phyloP scores from a whole-genome alignment of 1,140 invertebrate genomes.

The Leptinotarsa lineolata region DNA sequence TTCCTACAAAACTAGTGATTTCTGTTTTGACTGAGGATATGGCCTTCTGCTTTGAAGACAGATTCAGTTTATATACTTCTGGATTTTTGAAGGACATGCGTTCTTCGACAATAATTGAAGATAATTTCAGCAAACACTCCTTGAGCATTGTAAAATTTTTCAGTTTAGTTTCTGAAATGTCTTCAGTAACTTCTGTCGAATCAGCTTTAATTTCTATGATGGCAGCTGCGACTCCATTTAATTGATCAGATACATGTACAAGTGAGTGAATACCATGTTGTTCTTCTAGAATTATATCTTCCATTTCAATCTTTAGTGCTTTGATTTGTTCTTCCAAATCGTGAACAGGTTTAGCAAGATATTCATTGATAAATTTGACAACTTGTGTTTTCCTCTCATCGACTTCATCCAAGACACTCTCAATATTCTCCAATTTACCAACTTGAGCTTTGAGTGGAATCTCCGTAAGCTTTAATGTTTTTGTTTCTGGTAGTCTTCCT shows the following conservation, averaged over 20 bases:
- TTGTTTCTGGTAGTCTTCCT: neutral
- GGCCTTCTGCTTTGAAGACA: neutral
- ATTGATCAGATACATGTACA: conserved; percentile 15
- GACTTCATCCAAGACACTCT: neutral
- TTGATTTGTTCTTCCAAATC: conserved; percentile 29
- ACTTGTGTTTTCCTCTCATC: neutral
- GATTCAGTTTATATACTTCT: conserved; percentile 16
- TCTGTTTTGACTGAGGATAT: conserved; percentile 22
- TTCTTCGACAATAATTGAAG: conserved; percentile 20
- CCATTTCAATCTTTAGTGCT: conserved; percentile 29
- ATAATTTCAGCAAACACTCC: conserved; percentile 28
- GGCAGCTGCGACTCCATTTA: neutral
- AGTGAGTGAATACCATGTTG: conserved; percentile 37
- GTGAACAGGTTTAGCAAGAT: conserved; percentile 4
- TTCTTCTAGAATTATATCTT: conserved; percentile 26
- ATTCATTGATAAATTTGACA: neutral
- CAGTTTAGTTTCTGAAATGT: conserved; percentile 19
- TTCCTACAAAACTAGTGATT: neutral
- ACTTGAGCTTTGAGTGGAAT: neutral
- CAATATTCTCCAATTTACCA: neutral
- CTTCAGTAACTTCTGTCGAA: neutral
- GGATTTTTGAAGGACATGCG: conserved; percentile 18
- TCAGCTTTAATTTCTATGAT: conserved; percentile 10
- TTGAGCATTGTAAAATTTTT: conserved; percentile 12
- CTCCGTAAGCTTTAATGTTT: neutral